These are phyloP conservation scores for Kryptolebias ocellatus DNA, from an alignment of 2,797 vertebrate genomes.

Conservation along the genomic window DNA sequence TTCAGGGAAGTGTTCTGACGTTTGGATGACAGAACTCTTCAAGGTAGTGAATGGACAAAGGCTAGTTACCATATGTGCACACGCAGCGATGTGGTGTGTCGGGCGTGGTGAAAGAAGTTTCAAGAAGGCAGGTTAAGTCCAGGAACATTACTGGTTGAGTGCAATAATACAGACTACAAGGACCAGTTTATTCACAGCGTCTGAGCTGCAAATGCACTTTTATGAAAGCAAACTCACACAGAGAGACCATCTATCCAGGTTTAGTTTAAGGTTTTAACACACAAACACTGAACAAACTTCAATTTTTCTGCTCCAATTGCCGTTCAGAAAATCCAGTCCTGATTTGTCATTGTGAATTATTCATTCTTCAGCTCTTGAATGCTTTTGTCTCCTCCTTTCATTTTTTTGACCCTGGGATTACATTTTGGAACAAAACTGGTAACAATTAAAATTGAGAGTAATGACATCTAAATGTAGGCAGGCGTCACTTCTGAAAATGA, in stretches of 20 bases:
- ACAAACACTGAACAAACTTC: not conserved
- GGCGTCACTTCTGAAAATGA: not conserved
- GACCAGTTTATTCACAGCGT: constrained; percentile 24
- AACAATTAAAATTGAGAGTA: not conserved
- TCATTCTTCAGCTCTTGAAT: constrained; percentile 20
- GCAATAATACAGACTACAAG: constrained; percentile 41
- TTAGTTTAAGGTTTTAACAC: constrained; percentile 15
- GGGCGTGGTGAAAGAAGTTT: constrained; percentile 34
- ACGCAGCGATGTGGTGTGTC: constrained; percentile 13
- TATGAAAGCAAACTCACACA: constrained; percentile 10
- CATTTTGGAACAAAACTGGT: not conserved
- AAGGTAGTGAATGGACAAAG: constrained; percentile 25
- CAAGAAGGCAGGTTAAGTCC: constrained; percentile 17
- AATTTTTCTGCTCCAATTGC: not conserved
- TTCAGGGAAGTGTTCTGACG: constrained; percentile 24
- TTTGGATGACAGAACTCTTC: constrained; percentile 29
- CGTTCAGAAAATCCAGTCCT: constrained; percentile 14
- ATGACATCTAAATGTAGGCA: not conserved
- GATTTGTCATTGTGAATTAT: constrained; percentile 30
- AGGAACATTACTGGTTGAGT: constrained; percentile 19
- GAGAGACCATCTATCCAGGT: not conserved
- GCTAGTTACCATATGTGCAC: constrained; percentile 8
- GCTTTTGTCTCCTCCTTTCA: not conserved
- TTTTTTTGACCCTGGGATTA: not conserved
- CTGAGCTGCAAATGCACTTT: constrained; percentile 17